Percentiles rank a stretch among this genome's conserved stretches.
phyloP scores from a whole-genome alignment of 2,888 invertebrate genomes.

The Melinopterus prodromus region DNA sequence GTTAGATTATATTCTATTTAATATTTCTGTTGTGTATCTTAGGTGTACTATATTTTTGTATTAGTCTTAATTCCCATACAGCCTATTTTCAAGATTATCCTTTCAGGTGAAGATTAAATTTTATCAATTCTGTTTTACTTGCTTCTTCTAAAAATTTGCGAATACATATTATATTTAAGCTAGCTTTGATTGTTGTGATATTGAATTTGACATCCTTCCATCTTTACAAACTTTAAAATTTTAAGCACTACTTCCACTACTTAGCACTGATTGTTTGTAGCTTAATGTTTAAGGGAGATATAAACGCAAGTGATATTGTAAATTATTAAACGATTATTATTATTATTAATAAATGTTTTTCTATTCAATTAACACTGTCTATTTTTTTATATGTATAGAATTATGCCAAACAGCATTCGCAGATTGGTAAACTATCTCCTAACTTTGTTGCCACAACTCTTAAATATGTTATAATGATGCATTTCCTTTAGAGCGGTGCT shows the following conservation, averaged over 20 bases:
- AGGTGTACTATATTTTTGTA: neutral
- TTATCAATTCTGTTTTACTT: neutral
- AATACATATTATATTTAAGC: neutral
- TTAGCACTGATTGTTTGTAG: conserved; percentile 12
- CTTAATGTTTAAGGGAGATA: conserved; percentile 14
- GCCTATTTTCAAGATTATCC: neutral
- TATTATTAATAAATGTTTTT: conserved; percentile 32
- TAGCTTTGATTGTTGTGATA: conserved; percentile 24
- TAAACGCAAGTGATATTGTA: conserved; percentile 25
- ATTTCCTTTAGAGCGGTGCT: neutral
- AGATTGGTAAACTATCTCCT: neutral
- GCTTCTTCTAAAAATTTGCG: neutral
- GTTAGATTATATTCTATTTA: neutral
- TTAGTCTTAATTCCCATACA: too few relatives aligned
- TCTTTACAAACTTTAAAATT: conserved; percentile 19
- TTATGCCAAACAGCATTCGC: neutral
- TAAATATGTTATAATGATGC: neutral
- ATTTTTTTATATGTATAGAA: neutral
- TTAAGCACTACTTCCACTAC: conserved; percentile 16
- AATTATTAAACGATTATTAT: conserved; percentile 29
- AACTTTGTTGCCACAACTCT: neutral
- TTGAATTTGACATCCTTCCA: conserved; percentile 21
- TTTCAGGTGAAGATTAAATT: neutral
- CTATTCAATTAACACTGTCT: conserved; percentile 20
- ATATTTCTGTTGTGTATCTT: neutral